Base-by-base conservation (phyloP, 2,797 vertebrate genomes). In the Tamandua tetradactyla region DNA sequence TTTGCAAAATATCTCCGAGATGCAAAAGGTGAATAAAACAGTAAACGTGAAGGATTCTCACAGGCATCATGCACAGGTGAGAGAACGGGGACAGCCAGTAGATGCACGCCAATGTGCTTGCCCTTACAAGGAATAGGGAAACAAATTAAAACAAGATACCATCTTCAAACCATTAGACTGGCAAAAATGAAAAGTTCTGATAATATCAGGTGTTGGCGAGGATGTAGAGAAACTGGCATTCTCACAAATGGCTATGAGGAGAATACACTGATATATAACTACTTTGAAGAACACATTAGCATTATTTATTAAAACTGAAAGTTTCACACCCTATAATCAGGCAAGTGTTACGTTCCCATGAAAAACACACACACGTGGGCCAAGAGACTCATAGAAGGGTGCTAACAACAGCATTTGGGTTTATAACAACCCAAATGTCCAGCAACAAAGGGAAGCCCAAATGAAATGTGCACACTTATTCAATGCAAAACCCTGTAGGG, bases 251-350 rank as follows among this genome's bases (percentile, higher is more conserved):
- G 84, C 66, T 7, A 44, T 78, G 0, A 52, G 83, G 68, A 94
- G 87, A 90, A 57, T 13, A 78, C 85, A 81, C 69, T 49, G 85
- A 55, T 81, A 32, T 2, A 69, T 2, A 69, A 55, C 17, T 0
- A 23, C 30, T 90, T 42, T 62, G 86, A 95, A 96, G 95, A 75
- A 89, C 79, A 96, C 89, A 94, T 93, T 82, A 93, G 79, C 86
- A 93, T 80, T 91, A 61, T 93, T 93, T 94, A 80, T 93, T 95
- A 89, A 96, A 96, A 96, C 37, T 32, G 88, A 94, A 96, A 95
- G 93, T 94, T 91, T 94, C 86, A 89, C 42, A 87, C 69, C 49
- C 5, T 80, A 89, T 91, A 79, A 93, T 79, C 61, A 10, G 18
- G 55, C 80, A 68, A 76, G 35, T 72, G 71, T 25, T 86, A 91